phyloP scores from a whole-genome alignment of 1,140 invertebrate species.

The Heliconius hewitsoni region DNA sequence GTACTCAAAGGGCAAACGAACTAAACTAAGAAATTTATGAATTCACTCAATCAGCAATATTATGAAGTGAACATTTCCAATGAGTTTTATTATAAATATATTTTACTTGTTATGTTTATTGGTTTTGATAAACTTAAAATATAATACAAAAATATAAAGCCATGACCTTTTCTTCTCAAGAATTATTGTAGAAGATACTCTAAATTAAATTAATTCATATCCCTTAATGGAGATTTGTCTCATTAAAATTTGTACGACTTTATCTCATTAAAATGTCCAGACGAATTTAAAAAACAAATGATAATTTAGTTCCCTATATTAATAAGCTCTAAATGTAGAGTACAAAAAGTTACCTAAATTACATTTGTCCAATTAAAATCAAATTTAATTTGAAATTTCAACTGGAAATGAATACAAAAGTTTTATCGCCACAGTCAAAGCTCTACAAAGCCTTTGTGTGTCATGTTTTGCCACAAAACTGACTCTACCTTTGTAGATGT shows the following conservation, averaged over 20 bases:
- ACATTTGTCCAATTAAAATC: neutral
- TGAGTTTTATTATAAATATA: neutral
- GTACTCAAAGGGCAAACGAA: constrained; percentile 8
- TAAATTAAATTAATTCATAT: too few species aligned
- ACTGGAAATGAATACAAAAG: neutral
- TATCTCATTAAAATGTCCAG: too few species aligned
- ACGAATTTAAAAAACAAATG: too few species aligned
- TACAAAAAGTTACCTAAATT: neutral
- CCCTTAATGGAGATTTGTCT: too few species aligned
- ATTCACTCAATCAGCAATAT: neutral
- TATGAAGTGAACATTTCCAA: neutral
- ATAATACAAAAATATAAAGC: too few species aligned
- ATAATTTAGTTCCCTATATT: neutral
- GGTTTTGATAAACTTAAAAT: too few species aligned
- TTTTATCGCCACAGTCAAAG: constrained; percentile 5
- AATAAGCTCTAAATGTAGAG: neutral
- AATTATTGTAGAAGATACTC: too few species aligned
- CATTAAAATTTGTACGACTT: too few species aligned
- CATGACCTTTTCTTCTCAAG: too few species aligned
- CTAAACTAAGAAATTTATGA: neutral
- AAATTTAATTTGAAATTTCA: constrained; percentile 7
- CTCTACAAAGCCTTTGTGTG: constrained; percentile 7
- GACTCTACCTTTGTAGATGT: constrained; percentile 9
- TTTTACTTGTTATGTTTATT: too few species aligned
- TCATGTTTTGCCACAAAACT: constrained; percentile 1